Evolutionary conservation across 1,140 invertebrate species (phyloP).

Genomic region (Drosophila nigrodunni): DNA sequence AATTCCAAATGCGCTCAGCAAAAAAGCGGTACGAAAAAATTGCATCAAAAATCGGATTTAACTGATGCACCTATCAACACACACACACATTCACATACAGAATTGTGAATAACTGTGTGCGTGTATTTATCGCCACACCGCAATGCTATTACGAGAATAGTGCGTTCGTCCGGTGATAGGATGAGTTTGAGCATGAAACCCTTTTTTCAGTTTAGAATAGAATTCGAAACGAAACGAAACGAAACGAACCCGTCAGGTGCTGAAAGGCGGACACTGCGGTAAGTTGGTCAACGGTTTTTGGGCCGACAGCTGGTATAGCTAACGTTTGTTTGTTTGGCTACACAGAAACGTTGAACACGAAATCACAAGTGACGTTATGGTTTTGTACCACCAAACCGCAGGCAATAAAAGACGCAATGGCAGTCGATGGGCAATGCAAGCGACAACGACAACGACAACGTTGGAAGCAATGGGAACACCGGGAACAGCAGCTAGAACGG

Average conservation of each 20-base stretch:
- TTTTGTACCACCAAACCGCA: constrained; percentile 78
- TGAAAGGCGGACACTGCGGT: constrained; percentile 65
- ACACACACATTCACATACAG: not conserved
- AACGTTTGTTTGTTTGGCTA: constrained; percentile 70
- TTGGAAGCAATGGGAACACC: constrained; percentile 40
- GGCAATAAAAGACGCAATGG: constrained; percentile 78
- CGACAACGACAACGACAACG: constrained; percentile 14
- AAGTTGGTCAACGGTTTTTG: constrained; percentile 42
- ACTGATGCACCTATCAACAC: constrained; percentile 55
- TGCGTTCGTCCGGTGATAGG: constrained; percentile 42
- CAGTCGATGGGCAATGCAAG: constrained; percentile 48
- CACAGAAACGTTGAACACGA: constrained; percentile 63
- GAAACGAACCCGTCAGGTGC: constrained; percentile 57
- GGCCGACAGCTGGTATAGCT: constrained; percentile 25
- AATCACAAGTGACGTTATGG: constrained; percentile 81
- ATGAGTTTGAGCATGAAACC: constrained; percentile 27
- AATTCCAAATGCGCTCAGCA: constrained; percentile 32
- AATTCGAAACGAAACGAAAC: not conserved
- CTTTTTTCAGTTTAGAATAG: constrained; percentile 18
- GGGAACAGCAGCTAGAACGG: constrained; percentile 4
- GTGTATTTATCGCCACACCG: constrained; percentile 67
- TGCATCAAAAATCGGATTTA: constrained; percentile 63
- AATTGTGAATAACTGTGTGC: constrained; percentile 6
- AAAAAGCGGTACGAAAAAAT: not conserved
- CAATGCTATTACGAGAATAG: constrained; percentile 78